Percentiles rank a stretch among this genome's conserved stretches.
These are phyloP conservation scores for Machimus rusticus DNA, from an alignment of 2,888 invertebrate genomes.

Conservation along the genomic window DNA sequence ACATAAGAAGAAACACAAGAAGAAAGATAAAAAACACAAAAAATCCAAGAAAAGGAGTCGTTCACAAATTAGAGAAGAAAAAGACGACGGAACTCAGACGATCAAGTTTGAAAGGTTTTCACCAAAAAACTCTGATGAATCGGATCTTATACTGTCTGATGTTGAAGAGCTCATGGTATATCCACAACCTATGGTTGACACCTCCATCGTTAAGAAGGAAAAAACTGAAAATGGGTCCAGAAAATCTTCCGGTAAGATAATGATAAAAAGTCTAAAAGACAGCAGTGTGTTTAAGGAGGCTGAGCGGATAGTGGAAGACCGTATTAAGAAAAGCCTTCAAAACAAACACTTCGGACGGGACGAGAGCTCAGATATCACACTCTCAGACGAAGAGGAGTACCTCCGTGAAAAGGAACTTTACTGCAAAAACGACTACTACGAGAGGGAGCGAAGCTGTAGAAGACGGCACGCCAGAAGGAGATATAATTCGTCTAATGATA, in stretches of 20 bases:
- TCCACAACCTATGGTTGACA: constrained; percentile 61
- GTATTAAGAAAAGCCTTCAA: background rate
- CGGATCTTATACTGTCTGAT: constrained; percentile 46
- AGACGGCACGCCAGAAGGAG: constrained; percentile 30
- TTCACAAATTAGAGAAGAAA: constrained; percentile 55
- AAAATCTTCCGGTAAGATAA: constrained; percentile 63
- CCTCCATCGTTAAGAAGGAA: constrained; percentile 61
- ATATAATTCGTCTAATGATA: constrained; percentile 27
- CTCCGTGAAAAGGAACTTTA: constrained; percentile 50
- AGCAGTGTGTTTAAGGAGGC: constrained; percentile 73
- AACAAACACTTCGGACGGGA: background rate
- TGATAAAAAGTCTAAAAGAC: constrained; percentile 74
- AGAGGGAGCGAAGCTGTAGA: constrained; percentile 54
- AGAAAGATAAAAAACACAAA: constrained; percentile 55
- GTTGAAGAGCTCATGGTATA: constrained; percentile 49
- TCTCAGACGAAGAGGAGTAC: constrained; percentile 17
- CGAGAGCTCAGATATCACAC: constrained; percentile 33
- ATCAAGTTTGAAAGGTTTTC: background rate
- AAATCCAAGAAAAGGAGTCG: background rate
- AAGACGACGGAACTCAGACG: constrained; percentile 46
- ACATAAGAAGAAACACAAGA: constrained; percentile 54
- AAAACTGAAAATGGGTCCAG: constrained; percentile 57
- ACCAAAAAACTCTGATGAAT: constrained; percentile 3
- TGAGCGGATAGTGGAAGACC: constrained; percentile 62
- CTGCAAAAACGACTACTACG: constrained; percentile 52